Evolutionary conservation across 2,797 vertebrate species (phyloP), one percentile per base, ranked within the genome.

Genomic region (Tapirus indicus): DNA sequence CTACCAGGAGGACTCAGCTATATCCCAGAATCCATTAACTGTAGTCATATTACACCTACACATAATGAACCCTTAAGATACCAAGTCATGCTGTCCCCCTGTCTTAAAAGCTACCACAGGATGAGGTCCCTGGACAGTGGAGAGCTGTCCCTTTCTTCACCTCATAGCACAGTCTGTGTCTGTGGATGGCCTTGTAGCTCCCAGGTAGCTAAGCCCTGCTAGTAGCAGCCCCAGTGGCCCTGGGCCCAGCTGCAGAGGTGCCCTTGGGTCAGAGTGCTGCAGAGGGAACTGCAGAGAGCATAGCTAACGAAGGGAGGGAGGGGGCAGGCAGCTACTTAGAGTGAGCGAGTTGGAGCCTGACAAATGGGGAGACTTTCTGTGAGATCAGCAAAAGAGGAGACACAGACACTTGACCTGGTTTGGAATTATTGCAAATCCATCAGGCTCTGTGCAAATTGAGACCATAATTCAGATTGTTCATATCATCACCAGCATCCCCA

Each of bases 391-490:
- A 95, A 97, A 82, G 97, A 97, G 96, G 96, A 98, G 97, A 95
- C 98, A 97, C 77, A 97, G 94, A 97, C 97, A 97, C 97, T 98
- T 99, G 98, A 99, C 98, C 98, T 97, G 95, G 97, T 98, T 94
- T 98, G 98, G 98, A 98, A 98, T 98, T 98, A 98, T 97, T 98
- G 98, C 98, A 97, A 96, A 98, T 98, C 97, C 90, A 98, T 98
- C 98, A 98, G 97, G 97, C 98, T 84, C 3, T 93, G 97, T 98
- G 98, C 98, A 99, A 99, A 99, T 98, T 98, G 98, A 99, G 98
- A 97, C 97, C 91, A 98, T 99, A 99, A 99, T 98, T 99, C 98
- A 99, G 98, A 94, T 79, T 85, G 97, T 88, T 98, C 98, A 94
- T 98, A 93, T 97, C 97, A 10, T 98, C 98, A 98, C 98, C 90